Evolutionary conservation across 2,888 invertebrate genomes (phyloP).

Genomic region (Ametastegia equiseti): DNA sequence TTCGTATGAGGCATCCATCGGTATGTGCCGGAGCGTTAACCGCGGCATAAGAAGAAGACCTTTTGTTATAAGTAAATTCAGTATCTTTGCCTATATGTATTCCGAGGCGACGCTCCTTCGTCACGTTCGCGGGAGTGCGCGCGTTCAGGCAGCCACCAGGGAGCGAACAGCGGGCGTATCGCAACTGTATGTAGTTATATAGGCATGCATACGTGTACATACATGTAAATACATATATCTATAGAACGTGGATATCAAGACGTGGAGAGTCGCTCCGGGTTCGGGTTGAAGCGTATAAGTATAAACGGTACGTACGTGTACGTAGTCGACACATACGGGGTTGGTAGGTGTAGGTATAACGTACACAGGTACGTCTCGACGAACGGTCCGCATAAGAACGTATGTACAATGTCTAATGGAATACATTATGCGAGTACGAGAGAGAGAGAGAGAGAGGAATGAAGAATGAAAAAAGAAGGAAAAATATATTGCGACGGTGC

Average conservation of each 20-base stretch:
- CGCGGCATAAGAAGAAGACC: background rate
- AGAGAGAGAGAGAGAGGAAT: constrained; percentile 51
- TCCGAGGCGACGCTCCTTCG: constrained; percentile 70
- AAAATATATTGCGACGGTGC: constrained; percentile 25
- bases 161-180: constrained; percentile 43
- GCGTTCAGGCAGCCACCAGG: constrained; percentile 25
- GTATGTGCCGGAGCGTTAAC: constrained; percentile 6
- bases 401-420: constrained; percentile 40
- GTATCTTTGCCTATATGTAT: constrained; percentile 22
- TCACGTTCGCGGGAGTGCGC: constrained; percentile 66
- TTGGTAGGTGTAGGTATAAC: background rate
- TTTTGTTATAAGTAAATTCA: constrained; percentile 28
- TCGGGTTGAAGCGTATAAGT: background rate
- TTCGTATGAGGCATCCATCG: background rate
- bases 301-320: constrained; percentile 2
- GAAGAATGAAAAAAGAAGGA: constrained; percentile 47
- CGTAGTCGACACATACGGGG: background rate
- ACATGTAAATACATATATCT: background rate
- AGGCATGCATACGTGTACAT: background rate
- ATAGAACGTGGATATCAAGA: constrained; percentile 54
- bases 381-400: background rate
- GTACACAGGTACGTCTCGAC: background rate
- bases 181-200: background rate
- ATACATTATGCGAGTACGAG: constrained; percentile 66
- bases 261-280: background rate